Base-by-base conservation (phyloP, 2,113 vertebrate genomes). In the Sisor rabdophorus region DNA sequence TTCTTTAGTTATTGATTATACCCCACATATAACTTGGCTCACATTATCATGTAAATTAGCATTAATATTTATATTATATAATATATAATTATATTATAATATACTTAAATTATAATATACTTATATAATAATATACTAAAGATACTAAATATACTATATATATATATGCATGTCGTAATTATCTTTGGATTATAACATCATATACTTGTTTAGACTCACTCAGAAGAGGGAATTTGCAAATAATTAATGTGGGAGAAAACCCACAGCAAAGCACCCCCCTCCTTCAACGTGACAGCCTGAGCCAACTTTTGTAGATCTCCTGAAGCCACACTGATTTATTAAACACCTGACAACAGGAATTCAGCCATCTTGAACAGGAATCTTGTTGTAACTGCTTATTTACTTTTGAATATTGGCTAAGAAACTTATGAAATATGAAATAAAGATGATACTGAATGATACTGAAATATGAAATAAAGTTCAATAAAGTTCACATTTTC, bases 1-100 rank as follows among this genome's bases (percentile, higher is more conserved):
- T 76, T 82, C 82, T 82, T 83, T 86, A 79, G 81, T 71, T 82
- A 90, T 89, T 84, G 87, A 88, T 88, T 75, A 74, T 59, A 78
- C 63, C 22, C 3, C 19, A 50, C 28, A 64, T 24, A 19, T 28
- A 50, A 48, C 20, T 36, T 16, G 10, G 32, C 64, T 61, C 24
- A 20, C 44, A 28, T 20, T 26, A 48, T 55, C 26, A 63, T 53
- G 53, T n/a, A 55, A n/a, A 54, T 54, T n/a, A 55, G 53, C 9
- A n/a, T 55, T 11, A n/a, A 55, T n/a, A 55, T n/a, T n/a, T 22
- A n/a, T 22, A 56, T 55, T 55, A 22, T 55, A 55, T 55, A 10
- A 26, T n/a, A n/a, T n/a, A n/a, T n/a, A n/a, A n/a, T n/a, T n/a
- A n/a, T n/a, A n/a, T n/a, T n/a, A n/a, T n/a, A 54, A 54, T 54